A percentile compares a stretch with the other conserved stretches of the same genome.
Conservation (phyloP, 2,797 vertebrate species). For the Tachyglossus aculeatus region DNA sequence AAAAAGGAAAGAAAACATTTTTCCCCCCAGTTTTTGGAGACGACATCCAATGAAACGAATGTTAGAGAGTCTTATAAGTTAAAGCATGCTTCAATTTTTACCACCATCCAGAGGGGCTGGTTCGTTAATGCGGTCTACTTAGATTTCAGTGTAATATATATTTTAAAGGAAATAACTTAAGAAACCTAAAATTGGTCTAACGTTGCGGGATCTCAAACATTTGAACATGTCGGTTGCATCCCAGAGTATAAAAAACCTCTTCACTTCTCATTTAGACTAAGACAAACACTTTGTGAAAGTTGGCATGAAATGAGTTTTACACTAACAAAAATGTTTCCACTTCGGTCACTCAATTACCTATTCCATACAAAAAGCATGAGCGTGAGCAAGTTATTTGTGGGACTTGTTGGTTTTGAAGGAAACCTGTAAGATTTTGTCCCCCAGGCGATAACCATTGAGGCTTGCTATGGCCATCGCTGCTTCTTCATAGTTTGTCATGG, state of each 20-base stretch:
- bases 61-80: constrained; percentile 72
- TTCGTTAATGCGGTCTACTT: constrained; percentile 70
- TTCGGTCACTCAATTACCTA: constrained; percentile 82
- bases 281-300: constrained; percentile 88
- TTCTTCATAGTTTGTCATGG: constrained; percentile 99
- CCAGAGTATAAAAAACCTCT: constrained; percentile 81
- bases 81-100: constrained; percentile 75
- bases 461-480: constrained; percentile 99
- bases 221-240: constrained; percentile 86
- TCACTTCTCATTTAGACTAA: constrained; percentile 84
- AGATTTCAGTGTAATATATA: constrained; percentile 72
- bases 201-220: constrained; percentile 81
- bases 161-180: constrained; percentile 80
- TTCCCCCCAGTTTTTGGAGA: constrained; percentile 72
- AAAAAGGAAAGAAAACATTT: constrained; percentile 48
- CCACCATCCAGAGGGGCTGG: constrained; percentile 74
- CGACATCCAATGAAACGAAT: constrained; percentile 65
- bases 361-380: constrained; percentile 82
- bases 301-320: constrained; percentile 86
- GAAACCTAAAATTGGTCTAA: constrained; percentile 81
- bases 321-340: constrained; percentile 82
- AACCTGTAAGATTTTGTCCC: constrained; percentile 99
- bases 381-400: constrained; percentile 92
- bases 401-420: constrained; percentile 99
- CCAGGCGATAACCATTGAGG: constrained; percentile 97